Evolutionary conservation across 2,888 invertebrate species (phyloP).

Genomic region (Clepsis dumicolana): DNA sequence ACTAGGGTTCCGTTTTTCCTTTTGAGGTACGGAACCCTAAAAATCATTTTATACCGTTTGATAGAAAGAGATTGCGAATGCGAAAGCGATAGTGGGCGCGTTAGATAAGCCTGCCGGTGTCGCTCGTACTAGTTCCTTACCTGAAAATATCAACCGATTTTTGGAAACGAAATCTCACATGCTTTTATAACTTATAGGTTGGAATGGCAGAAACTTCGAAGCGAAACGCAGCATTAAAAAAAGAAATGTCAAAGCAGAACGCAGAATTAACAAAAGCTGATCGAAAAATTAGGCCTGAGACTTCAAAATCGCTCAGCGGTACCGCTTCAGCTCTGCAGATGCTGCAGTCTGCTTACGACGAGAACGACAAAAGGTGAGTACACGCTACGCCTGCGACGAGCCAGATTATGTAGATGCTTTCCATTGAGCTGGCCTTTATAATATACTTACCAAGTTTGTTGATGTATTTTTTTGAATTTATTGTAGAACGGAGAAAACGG

Average conservation of each 20-base stretch:
- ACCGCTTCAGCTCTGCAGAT: slow-evolving; percentile 78
- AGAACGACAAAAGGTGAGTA: slow-evolving; percentile 63
- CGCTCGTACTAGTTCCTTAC: neutral
- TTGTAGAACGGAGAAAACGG: slow-evolving; percentile 62
- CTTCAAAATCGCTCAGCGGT: slow-evolving; percentile 46
- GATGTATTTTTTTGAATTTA: slow-evolving; percentile 21
- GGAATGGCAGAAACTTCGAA: slow-evolving; percentile 75
- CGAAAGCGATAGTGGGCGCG: too few species aligned
- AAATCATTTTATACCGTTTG: too few species aligned
- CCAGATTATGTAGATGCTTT: neutral
- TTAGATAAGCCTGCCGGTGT: too few species aligned
- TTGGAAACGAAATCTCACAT: neutral
- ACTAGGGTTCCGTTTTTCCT: too few species aligned
- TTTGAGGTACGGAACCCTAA: too few species aligned
- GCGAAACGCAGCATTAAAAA: slow-evolving; percentile 7
- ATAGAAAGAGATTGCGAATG: too few species aligned
- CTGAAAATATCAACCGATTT: neutral
- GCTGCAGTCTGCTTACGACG: slow-evolving; percentile 79
- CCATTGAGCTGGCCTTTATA: neutral
- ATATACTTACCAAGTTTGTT: neutral
- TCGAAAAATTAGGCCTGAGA: slow-evolving; percentile 9
- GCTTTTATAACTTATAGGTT: slow-evolving; percentile 54
- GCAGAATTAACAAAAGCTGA: slow-evolving; percentile 41
- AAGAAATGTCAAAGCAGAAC: slow-evolving; percentile 57
- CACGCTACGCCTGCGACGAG: neutral